Percentiles rank a stretch among this genome's conserved stretches.
phyloP scores from a whole-genome alignment of 2,113 vertebrate genomes.

The Menura novaehollandiae region DNA sequence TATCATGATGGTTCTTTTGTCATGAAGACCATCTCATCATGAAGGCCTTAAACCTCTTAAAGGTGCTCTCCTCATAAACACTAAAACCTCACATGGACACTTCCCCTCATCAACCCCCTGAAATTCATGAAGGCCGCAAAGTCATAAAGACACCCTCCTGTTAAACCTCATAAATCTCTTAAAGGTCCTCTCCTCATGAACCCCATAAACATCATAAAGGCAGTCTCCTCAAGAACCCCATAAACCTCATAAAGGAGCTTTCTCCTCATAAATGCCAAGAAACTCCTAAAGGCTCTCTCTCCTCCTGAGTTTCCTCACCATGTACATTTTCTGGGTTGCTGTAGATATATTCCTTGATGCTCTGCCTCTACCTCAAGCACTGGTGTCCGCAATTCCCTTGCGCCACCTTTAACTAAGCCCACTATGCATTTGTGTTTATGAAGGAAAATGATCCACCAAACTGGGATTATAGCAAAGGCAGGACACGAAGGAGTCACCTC shows the following conservation, averaged over 20 bases:
- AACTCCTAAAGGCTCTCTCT: background rate
- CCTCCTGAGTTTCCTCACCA: background rate
- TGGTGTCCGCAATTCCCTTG: background rate
- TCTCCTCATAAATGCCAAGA: background rate
- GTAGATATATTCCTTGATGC: background rate
- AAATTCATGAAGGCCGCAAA: background rate
- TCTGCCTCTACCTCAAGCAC: fast-evolving
- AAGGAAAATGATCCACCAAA: background rate
- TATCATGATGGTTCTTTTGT: background rate
- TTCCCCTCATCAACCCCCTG: too few species aligned
- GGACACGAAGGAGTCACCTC: background rate
- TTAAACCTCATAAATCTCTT: background rate
- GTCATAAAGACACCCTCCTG: background rate
- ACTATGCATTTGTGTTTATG: background rate
- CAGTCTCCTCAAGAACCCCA: background rate
- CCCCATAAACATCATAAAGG: background rate
- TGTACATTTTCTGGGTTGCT: background rate
- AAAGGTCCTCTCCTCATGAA: background rate
- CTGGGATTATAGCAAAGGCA: background rate
- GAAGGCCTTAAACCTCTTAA: background rate
- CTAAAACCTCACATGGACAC: too few species aligned
- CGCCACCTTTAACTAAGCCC: background rate
- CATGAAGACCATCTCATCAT: background rate
- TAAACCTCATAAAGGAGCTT: background rate
- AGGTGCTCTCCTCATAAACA: too few species aligned